Evolutionary conservation across 2,888 invertebrate genomes (phyloP).

Genomic region (Metallyticus violacea): DNA sequence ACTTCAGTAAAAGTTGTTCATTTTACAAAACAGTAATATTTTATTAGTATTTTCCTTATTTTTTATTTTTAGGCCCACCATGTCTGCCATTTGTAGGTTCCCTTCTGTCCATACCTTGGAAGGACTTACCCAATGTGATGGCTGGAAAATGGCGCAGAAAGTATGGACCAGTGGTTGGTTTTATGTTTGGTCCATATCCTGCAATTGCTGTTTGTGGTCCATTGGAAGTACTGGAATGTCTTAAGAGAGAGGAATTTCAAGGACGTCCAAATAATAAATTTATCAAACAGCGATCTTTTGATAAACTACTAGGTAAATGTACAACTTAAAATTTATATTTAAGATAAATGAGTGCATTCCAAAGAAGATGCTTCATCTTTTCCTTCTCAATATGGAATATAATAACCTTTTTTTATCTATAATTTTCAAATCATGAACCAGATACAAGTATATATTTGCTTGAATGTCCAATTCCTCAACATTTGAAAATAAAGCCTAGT

Average conservation of each 20-base stretch:
- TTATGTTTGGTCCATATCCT: conserved; percentile 26
- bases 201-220: conserved; percentile 31
- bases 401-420: neutral
- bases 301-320: conserved; percentile 22
- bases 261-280: conserved; percentile 29
- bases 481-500: too few relatives aligned
- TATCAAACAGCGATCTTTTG: conserved; percentile 12
- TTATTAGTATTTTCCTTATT: neutral
- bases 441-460: too few relatives aligned
- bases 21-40: too few relatives aligned
- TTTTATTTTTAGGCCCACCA: conserved; percentile 33
- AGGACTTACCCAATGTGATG: conserved; percentile 31
- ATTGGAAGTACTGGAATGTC: conserved; percentile 30
- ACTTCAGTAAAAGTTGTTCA: too few relatives aligned
- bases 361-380: neutral
- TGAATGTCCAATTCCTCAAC: too few relatives aligned
- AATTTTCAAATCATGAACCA: too few relatives aligned
- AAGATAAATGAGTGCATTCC: neutral
- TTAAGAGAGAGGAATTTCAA: conserved; percentile 33
- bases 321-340: neutral
- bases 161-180: conserved; percentile 35
- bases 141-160: conserved; percentile 26
- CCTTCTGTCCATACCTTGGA: conserved; percentile 27
- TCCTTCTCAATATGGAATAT: too few relatives aligned
- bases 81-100: conserved; percentile 35